These are phyloP conservation scores for human DNA, from an alignment of 2,113 vertebrate genomes.

Conservation along the genomic window DNA sequence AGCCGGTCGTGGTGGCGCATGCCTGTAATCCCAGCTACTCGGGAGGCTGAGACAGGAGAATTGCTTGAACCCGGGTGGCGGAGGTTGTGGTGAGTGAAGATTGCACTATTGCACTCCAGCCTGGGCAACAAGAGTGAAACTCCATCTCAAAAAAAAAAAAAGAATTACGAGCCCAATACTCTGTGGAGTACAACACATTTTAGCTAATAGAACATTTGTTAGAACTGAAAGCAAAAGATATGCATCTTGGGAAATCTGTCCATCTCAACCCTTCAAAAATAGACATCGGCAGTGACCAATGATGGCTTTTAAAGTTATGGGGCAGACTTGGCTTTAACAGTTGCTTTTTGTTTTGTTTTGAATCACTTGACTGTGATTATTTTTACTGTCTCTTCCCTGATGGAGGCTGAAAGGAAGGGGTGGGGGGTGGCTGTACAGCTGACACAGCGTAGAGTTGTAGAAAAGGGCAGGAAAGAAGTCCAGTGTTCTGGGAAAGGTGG, in stretches of 20 bases:
- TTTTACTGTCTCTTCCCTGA: not conserved
- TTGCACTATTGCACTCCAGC: no score
- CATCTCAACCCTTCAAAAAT: not conserved
- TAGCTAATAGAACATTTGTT: not conserved
- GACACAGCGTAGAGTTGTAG: not conserved
- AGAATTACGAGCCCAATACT: not conserved
- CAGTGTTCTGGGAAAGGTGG: not conserved
- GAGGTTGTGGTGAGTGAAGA: no score
- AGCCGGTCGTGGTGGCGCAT: no score
- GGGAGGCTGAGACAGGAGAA: no score
- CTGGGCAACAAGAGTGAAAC: no score
- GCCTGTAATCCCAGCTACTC: no score
- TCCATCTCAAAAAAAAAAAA: no score
- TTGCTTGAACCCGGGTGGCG: no score
- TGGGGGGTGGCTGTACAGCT: not conserved
- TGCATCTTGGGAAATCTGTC: constrained; percentile 1
- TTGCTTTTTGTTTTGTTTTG: not conserved
- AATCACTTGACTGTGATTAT: not conserved
- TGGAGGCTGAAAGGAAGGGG: not conserved
- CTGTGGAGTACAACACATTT: constrained; percentile 6
- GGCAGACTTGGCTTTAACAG: not conserved
- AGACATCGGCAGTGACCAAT: not conserved
- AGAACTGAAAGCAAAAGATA: constrained; percentile 17
- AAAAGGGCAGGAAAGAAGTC: not conserved
- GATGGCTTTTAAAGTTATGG: constrained; percentile 19